Conservation (phyloP, 2,888 invertebrate species). For the Drosophila robusta region DNA sequence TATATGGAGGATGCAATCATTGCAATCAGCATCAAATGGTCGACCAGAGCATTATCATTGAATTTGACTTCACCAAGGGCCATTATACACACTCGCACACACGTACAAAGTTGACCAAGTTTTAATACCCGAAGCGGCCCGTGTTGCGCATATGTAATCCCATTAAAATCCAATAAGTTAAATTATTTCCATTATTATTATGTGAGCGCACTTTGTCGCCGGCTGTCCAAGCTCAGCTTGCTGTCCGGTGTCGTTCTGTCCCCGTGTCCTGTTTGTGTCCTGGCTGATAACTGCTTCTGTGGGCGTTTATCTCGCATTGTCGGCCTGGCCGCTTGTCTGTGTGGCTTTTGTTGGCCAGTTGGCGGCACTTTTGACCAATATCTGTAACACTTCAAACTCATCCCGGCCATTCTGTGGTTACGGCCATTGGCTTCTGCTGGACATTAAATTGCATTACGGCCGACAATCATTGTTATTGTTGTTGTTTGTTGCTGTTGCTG, state of each 20-base stretch:
- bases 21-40: conserved; percentile 53
- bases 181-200: conserved; percentile 82
- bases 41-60: conserved; percentile 35
- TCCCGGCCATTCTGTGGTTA: conserved; percentile 62
- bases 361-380: conserved; percentile 74
- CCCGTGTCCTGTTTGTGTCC: conserved; percentile 30
- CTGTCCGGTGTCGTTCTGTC: conserved; percentile 22
- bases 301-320: conserved; percentile 59
- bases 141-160: conserved; percentile 81
- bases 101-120: conserved; percentile 64
- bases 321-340: conserved; percentile 11
- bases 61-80: conserved; percentile 37
- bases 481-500: conserved; percentile 23
- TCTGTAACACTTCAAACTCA: conserved; percentile 77
- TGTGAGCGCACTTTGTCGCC: conserved; percentile 68
- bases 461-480: conserved; percentile 51
- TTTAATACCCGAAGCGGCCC: conserved; percentile 66
- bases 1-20: conserved; percentile 20
- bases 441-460: conserved; percentile 76
- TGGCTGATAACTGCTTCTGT: conserved; percentile 60
- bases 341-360: conserved; percentile 52
- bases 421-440: conserved; percentile 53
- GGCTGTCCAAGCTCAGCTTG: conserved; percentile 31
- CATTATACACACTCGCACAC: conserved; percentile 25
- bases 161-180: conserved; percentile 84